Percentiles rank a stretch among this genome's conserved stretches.
These are phyloP conservation scores for Periophthalmus modestus DNA, from an alignment of 2,113 vertebrate genomes.

Conservation along the genomic window DNA sequence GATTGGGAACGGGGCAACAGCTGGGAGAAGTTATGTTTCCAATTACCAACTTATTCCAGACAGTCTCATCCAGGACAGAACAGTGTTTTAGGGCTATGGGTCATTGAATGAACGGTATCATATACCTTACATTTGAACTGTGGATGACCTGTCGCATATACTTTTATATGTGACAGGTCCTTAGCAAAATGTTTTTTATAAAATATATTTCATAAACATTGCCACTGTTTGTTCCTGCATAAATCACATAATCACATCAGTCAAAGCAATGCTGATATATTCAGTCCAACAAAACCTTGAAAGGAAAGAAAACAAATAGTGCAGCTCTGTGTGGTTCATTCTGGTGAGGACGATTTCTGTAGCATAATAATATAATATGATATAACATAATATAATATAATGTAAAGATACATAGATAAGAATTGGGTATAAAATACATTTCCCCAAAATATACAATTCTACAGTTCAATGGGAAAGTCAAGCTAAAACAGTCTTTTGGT, in stretches of 20 bases:
- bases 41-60: slow-evolving; percentile 67
- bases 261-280: background rate
- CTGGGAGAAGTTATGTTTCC: slow-evolving; percentile 65
- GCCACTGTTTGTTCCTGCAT: background rate
- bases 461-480: too few relatives aligned
- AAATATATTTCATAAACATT: background rate
- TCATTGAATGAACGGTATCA: slow-evolving; percentile 39
- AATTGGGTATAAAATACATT: too few relatives aligned
- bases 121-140: background rate
- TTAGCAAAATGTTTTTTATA: background rate
- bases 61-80: slow-evolving; percentile 27
- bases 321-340: too few relatives aligned
- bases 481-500: too few relatives aligned
- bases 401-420: too few relatives aligned
- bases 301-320: background rate
- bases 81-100: slow-evolving; percentile 24
- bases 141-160: background rate
- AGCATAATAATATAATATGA: too few relatives aligned
- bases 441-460: too few relatives aligned
- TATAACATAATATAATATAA: too few relatives aligned
- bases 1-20: slow-evolving; percentile 35
- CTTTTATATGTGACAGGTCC: background rate
- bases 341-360: too few relatives aligned
- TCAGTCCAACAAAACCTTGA: background rate
- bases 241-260: background rate